These are phyloP conservation scores for Drosophila bocki DNA, from an alignment of 1,140 invertebrate species.

Conservation along the genomic window DNA sequence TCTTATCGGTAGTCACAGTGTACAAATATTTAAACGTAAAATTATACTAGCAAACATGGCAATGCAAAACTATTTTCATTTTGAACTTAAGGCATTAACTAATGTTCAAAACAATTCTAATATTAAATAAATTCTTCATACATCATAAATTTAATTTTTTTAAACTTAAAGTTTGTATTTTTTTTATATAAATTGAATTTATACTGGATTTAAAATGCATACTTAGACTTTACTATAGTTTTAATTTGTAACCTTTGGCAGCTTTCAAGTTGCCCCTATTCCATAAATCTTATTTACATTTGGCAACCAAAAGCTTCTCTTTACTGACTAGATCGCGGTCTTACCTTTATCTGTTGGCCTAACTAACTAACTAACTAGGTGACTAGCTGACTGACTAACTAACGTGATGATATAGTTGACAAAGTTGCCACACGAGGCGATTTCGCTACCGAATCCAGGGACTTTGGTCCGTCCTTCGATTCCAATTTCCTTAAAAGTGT, in stretches of 20 bases:
- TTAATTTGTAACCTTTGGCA: conserved; percentile 5
- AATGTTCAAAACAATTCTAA: background rate
- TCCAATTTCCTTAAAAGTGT: conserved; percentile 7
- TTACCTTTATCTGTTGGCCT: conserved; percentile 52
- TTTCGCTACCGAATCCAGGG: conserved; percentile 4
- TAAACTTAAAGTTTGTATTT: background rate
- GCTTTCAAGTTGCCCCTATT: background rate
- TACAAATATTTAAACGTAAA: background rate
- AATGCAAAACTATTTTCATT: background rate
- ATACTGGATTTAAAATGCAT: background rate
- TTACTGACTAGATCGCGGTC: conserved; percentile 40
- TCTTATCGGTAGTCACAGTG: too few relatives aligned
- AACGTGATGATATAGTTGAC: conserved; percentile 79
- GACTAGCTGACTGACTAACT: conserved; percentile 79
- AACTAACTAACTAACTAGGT: conserved; percentile 77
- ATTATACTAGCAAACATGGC: background rate
- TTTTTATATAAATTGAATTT: conserved; percentile 16
- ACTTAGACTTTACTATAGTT: background rate
- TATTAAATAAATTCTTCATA: background rate
- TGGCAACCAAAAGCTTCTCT: conserved; percentile 21
- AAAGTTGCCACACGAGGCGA: conserved; percentile 38
- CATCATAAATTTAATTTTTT: too few relatives aligned
- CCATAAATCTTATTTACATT: conserved; percentile 33
- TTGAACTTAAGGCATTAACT: background rate
- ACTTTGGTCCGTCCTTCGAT: background rate